Base-by-base conservation (phyloP, 1,140 invertebrate species). In the Aphaenogaster floridana region DNA sequence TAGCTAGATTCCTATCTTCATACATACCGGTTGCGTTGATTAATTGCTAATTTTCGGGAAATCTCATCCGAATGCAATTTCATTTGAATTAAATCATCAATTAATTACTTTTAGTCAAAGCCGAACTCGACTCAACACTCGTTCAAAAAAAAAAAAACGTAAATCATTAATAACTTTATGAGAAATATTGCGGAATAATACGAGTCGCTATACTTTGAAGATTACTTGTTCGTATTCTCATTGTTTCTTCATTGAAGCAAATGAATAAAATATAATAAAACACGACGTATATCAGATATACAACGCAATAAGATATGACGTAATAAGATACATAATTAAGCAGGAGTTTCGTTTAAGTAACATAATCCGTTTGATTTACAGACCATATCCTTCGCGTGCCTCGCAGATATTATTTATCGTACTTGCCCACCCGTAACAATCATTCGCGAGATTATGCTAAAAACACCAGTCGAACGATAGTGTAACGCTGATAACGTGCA, bases 391-490 rank as follows among this genome's bases (percentile, higher is more conserved):
- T 63, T 76, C 42, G 69, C 69, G 28, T 61, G 54, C 21, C 57
- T 59, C 54, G 42, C 42, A 17, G 72, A 74, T 76, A 84, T 83
- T 39, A 36, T 74, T 59, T 36, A 45, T 52, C 61, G 28, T 34
- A 59, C 9, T 50, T n/a, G 17, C 61, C 8, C 42, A 50, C 34
- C 5, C 83, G 59, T 66, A 72, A 79, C 45, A 66, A 83, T 72
- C 68, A 48, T 83, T 74, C 17, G 6, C 28, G 80, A 83, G 39
- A 76, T 84, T 84, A 76, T 50, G 52, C 42, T 83, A 45, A 83
- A 74, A 78, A 78, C 36, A 57, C 21, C 36, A 66, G 45, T 39
- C 39, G 59, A 9, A 48, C 34, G 83, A 79, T 85, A 50, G 48
- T 45, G 17, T 36, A 54, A 42, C 72, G 59, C 1, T 34, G 45